A percentile compares a stretch with the other conserved stretches of the same genome.
These are phyloP conservation scores for Machimus rusticus DNA, from an alignment of 2,888 invertebrate genomes.

Conservation along the genomic window DNA sequence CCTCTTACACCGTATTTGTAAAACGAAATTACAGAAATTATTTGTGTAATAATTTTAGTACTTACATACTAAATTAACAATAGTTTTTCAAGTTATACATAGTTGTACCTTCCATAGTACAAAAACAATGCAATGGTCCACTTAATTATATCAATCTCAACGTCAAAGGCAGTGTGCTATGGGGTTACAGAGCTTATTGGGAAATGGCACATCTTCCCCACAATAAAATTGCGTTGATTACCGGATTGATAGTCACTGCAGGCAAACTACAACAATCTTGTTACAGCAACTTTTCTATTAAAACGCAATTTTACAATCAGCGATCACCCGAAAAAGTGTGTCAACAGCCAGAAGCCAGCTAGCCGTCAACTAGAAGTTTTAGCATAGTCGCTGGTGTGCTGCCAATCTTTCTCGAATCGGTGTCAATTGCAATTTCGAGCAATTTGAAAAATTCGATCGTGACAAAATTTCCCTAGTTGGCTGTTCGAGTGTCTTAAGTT, in stretches of 20 bases:
- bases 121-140: too few relatives aligned
- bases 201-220: not conserved
- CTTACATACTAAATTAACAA: too few relatives aligned
- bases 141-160: not conserved
- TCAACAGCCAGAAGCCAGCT: not conserved
- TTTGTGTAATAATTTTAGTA: too few relatives aligned
- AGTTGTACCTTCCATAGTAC: too few relatives aligned
- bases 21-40: too few relatives aligned
- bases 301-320: not conserved
- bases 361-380: not conserved
- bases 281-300: not conserved
- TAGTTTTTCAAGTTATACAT: too few relatives aligned
- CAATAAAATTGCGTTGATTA: not conserved
- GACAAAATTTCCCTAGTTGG: not conserved
- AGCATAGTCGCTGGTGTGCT: not conserved
- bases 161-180: not conserved
- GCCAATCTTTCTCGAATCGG: not conserved
- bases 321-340: not conserved
- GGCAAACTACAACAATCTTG: not conserved
- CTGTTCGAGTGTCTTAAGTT: not conserved
- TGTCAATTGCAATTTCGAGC: slow-evolving; percentile 1
- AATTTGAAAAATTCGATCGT: not conserved
- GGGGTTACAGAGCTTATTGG: not conserved
- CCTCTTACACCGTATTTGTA: too few relatives aligned
- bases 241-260: not conserved